Conservation (phyloP, 2,888 invertebrate species). For the Netelia melanura region DNA sequence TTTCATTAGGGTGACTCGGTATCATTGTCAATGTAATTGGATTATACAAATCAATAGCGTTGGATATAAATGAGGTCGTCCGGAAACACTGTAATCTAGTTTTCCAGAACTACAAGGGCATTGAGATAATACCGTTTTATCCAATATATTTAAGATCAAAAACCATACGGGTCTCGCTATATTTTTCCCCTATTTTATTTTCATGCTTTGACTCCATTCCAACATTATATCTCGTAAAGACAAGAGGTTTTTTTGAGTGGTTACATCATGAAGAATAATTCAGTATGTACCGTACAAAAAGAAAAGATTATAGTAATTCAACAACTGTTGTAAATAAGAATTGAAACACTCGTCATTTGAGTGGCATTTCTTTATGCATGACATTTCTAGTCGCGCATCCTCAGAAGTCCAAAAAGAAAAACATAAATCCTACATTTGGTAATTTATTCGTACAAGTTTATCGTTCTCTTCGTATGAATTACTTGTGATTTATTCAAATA, state of each 20-base stretch:
- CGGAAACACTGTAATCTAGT: not conserved
- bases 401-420: not conserved
- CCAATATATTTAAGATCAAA: conserved; percentile 11
- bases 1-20: not conserved
- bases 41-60: conserved; percentile 43
- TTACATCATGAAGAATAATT: too few species aligned
- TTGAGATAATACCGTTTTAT: conserved; percentile 28
- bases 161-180: not conserved
- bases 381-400: too few species aligned
- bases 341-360: too few species aligned
- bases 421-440: not conserved
- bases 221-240: conserved; percentile 18
- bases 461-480: conserved; percentile 32
- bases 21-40: not conserved
- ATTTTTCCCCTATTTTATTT: not conserved
- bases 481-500: conserved; percentile 71
- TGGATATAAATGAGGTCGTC: conserved; percentile 14
- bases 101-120: not conserved
- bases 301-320: too few species aligned
- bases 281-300: too few species aligned
- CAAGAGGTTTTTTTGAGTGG: too few species aligned
- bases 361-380: too few species aligned
- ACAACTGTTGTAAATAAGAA: too few species aligned
- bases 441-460: not conserved
- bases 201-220: not conserved